Percentiles rank a stretch among this genome's conserved stretches.
phyloP scores from a whole-genome alignment of 2,888 invertebrate species.

The Sympetrum striolatum region DNA sequence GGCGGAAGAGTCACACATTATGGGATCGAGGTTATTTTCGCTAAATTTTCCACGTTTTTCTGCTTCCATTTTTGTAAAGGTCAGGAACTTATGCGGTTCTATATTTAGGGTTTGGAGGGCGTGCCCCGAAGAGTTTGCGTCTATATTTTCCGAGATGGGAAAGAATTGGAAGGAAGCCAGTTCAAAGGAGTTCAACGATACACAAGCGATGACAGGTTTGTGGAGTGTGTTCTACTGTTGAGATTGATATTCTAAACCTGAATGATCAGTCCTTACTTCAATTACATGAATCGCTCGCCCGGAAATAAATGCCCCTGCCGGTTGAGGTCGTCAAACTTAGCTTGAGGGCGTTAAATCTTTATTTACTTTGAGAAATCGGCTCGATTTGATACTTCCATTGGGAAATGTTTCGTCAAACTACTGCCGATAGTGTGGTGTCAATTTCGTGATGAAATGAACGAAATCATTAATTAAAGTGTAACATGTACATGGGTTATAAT shows the following conservation, averaged over 20 bases:
- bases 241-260: background rate
- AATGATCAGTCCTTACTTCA: background rate
- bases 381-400: too few relatives aligned
- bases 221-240: background rate
- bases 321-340: background rate
- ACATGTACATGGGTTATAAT: too few relatives aligned
- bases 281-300: background rate
- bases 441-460: too few relatives aligned
- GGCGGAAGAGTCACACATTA: background rate
- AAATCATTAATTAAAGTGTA: too few relatives aligned
- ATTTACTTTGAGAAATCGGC: too few relatives aligned
- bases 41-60: background rate
- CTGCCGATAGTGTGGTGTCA: too few relatives aligned
- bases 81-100: constrained; percentile 15
- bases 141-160: constrained; percentile 24
- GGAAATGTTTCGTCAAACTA: too few relatives aligned
- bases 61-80: background rate
- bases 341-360: too few relatives aligned
- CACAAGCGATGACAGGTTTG: background rate
- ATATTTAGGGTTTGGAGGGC: constrained; percentile 5
- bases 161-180: background rate
- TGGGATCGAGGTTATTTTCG: background rate
- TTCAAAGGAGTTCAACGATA: constrained; percentile 1
- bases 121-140: constrained; percentile 14
- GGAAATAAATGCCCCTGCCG: background rate